Evolutionary conservation across 2,113 vertebrate species (phyloP).

Genomic region (Odontesthes bonariensis): DNA sequence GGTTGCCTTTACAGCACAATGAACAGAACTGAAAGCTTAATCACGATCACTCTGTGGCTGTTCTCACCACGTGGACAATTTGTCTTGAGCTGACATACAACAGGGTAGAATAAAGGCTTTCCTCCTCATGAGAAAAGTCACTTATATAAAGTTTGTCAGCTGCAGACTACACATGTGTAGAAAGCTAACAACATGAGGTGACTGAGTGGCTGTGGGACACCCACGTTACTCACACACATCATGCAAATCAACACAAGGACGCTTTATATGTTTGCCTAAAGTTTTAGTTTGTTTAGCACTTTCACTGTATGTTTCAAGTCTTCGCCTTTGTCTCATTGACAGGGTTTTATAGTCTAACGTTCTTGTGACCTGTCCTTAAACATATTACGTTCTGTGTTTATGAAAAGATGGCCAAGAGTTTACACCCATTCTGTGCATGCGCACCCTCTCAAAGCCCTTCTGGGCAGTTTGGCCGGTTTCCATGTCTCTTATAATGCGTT

Average conservation of each 20-base stretch:
- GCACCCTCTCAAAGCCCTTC: background rate
- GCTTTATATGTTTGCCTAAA: constrained; percentile 4
- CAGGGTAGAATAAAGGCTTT: constrained; percentile 10
- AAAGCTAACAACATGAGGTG: constrained; percentile 2
- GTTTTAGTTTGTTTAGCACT: background rate
- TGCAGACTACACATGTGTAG: background rate
- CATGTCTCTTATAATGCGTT: constrained; percentile 11
- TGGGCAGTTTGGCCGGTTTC: background rate
- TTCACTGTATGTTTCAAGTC: background rate
- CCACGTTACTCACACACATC: background rate
- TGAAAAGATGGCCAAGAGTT: no score
- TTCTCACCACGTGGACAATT: constrained; percentile 11
- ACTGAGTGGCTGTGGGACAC: constrained; percentile 8
- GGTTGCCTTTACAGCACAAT: constrained; percentile 6
- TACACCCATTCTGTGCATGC: background rate
- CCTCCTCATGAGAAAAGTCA: background rate
- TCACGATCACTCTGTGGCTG: constrained; percentile 24
- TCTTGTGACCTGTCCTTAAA: background rate
- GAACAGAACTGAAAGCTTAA: constrained; percentile 16
- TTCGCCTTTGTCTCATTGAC: background rate
- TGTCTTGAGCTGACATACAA: constrained; percentile 9
- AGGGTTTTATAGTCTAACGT: background rate
- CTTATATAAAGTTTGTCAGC: constrained; percentile 16
- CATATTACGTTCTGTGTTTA: background rate
- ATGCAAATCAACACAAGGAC: background rate